Conservation (phyloP, 2,888 invertebrate genomes). For the Netelia virgata region DNA sequence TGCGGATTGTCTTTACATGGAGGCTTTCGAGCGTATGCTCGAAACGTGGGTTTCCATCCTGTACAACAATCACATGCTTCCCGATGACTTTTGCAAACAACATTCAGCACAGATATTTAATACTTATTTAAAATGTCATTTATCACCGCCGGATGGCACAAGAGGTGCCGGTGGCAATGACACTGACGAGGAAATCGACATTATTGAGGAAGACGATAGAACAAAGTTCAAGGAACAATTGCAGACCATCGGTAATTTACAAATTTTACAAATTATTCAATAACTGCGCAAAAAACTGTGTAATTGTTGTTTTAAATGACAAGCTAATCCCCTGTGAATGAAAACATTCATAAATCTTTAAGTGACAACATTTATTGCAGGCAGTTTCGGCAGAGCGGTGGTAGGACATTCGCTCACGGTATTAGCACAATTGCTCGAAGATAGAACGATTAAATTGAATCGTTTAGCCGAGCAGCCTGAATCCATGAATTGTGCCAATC, state of each 20-base stretch:
- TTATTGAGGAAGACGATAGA: slow-evolving; percentile 89
- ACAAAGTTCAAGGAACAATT: slow-evolving; percentile 90
- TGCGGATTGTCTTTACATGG: slow-evolving; percentile 87
- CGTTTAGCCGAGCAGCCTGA: slow-evolving; percentile 74
- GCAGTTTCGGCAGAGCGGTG: slow-evolving; percentile 88
- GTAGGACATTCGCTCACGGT: slow-evolving; percentile 89
- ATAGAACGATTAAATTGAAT: slow-evolving; percentile 87
- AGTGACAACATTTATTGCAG: slow-evolving; percentile 61
- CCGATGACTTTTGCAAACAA: slow-evolving; percentile 82
- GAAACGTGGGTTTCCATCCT: slow-evolving; percentile 89
- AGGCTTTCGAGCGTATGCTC: slow-evolving; percentile 89
- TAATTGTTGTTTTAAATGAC: background rate
- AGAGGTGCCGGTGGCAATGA: slow-evolving; percentile 86
- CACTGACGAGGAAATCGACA: slow-evolving; percentile 87
- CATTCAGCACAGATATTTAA: slow-evolving; percentile 89
- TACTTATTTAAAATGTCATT: slow-evolving; percentile 91
- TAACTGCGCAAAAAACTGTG: background rate
- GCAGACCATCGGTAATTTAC: slow-evolving; percentile 88
- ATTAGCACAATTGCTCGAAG: slow-evolving; percentile 89
- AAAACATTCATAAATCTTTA: background rate
- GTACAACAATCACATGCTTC: slow-evolving; percentile 83
- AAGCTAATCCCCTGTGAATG: background rate
- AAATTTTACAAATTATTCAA: background rate
- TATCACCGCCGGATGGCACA: slow-evolving; percentile 93
- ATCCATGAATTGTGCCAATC: slow-evolving; percentile 67